Base-by-base conservation (phyloP, 2,888 invertebrate genomes). In the Caenorhabditis parvicauda region DNA sequence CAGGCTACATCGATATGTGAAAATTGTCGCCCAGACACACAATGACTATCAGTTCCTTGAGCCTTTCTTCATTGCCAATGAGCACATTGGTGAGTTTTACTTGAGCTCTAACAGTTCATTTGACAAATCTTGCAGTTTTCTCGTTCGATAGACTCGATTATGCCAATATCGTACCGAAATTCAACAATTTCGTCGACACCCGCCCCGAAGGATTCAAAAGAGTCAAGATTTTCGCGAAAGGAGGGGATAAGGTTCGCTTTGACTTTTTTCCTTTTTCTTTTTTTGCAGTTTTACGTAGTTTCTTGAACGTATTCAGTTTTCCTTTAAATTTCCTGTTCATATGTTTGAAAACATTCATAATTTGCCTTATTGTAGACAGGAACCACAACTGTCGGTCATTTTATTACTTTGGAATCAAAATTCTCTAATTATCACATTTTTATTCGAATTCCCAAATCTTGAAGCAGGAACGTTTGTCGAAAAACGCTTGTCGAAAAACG, bases 181-280 rank as follows among this genome's bases (percentile, higher is more conserved):
- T 72, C 53, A 68, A 70, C 44, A 67, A 67, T 32, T 70, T 72
- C 46, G 52, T 72, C 38, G 72, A 72, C 50, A 54, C 59, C 2
- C 61, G 72, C 14, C 59, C 64, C 3, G 21, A 27, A 0, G 59
- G 58, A 17, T 65, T 67, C 45, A 50, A 57, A 12, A 29, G 46
- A 21, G 54, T 64, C 7, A 45, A 58, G 21, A 49, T 58, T 19
- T 43, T 44, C 9, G 61, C 62, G 3, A 48, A 58, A 3, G 62
- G 59, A 44, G 57, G 61, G 2, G 57, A 60, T 12, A 54, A 48
- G 50, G 56, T 56, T n/a, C n/a, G 22, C 2, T 19, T 24, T 2
- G 5, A 5, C 21, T 21, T 7, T 27, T 3, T 22, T 46, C n/a
- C 22, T 48, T n/a, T 35, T 38, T n/a, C n/a, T n/a, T n/a, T n/a